A percentile compares a stretch with the other conserved stretches of the same genome.
Conservation (phyloP, 2,888 invertebrate genomes). For the Busseola fusca region DNA sequence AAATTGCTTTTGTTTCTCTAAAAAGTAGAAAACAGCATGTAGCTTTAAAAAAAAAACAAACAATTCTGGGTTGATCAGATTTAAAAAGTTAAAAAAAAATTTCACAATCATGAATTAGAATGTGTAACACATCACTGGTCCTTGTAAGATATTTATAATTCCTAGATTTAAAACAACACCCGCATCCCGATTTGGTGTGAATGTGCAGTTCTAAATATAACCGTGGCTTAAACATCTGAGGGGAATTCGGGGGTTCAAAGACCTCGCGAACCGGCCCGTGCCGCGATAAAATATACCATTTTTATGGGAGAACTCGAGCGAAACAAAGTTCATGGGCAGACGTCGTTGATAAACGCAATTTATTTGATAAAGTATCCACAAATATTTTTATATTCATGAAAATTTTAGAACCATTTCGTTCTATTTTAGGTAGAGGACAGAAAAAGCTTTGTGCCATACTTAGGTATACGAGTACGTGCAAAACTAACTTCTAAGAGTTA, state of each 20-base stretch:
- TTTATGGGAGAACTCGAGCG: constrained; percentile 70
- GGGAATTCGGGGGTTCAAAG: constrained; percentile 87
- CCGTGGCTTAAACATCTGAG: constrained; percentile 74
- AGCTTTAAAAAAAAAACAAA: neutral
- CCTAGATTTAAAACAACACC: constrained; percentile 70
- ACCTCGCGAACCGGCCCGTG: constrained; percentile 83
- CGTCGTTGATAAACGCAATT: constrained; percentile 44
- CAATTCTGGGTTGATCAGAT: neutral
- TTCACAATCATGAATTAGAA: constrained; percentile 6
- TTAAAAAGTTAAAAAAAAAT: neutral
- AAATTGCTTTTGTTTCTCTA: neutral
- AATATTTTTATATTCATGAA: constrained; percentile 1
- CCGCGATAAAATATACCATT: constrained; percentile 71
- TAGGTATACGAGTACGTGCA: constrained; percentile 43
- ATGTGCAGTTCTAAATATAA: constrained; percentile 87
- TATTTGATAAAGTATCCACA: constrained; percentile 12
- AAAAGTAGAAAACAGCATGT: neutral
- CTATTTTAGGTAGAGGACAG: constrained; percentile 29
- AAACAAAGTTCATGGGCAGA: constrained; percentile 77
- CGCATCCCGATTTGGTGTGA: constrained; percentile 70
- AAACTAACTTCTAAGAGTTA: constrained; percentile 50
- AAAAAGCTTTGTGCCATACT: constrained; percentile 43
- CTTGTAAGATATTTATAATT: constrained; percentile 53
- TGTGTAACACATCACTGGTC: constrained; percentile 28
- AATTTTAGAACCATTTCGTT: constrained; percentile 3